Conservation (phyloP, 1,140 invertebrate genomes). For the Magallana angulata region DNA sequence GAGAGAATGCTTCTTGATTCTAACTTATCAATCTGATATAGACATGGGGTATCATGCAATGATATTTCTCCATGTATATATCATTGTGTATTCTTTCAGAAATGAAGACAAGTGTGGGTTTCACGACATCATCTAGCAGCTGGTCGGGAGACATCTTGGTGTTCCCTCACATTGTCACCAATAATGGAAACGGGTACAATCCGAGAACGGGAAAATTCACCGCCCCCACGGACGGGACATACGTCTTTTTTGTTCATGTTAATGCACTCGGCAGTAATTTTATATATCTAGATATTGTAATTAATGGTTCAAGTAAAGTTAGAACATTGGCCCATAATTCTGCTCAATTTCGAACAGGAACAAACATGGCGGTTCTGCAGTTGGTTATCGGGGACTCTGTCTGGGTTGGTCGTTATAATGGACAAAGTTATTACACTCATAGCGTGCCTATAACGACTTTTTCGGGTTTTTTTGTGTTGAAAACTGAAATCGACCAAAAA, state of each 20-base stretch:
- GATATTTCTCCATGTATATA: no score
- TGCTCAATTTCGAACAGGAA: background rate
- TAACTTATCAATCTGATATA: no score
- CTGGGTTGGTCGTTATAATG: background rate
- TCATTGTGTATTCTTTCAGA: background rate
- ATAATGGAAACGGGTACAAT: background rate
- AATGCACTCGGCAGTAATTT: background rate
- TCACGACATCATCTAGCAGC: background rate
- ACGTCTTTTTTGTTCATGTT: background rate
- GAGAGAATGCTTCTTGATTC: no score
- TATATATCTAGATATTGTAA: background rate
- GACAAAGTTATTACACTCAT: background rate
- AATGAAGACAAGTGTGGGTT: background rate
- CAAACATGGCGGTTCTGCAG: background rate
- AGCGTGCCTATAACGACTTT: background rate
- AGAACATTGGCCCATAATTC: background rate
- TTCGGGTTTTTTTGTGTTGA: background rate
- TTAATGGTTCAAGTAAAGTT: background rate
- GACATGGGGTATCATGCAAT: no score
- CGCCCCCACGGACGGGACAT: no score
- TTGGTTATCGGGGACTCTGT: background rate
- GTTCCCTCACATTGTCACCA: background rate
- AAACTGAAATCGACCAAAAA: background rate
- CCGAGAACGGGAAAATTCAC: background rate
- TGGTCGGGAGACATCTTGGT: background rate